phyloP scores from a whole-genome alignment of 1,140 invertebrate genomes.

The Lutraria rhynchaena region DNA sequence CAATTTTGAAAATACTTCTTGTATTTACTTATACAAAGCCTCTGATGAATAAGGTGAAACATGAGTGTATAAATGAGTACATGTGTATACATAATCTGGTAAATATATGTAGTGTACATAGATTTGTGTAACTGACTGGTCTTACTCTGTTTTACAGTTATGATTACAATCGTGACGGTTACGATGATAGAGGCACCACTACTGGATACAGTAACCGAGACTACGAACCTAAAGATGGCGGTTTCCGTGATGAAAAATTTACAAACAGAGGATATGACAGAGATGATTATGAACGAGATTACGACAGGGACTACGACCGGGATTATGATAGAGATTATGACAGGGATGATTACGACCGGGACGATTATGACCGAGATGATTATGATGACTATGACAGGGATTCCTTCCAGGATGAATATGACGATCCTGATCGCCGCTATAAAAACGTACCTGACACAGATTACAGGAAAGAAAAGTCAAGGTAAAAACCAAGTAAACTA shows the following conservation, averaged over 20 bases:
- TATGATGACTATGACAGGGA: slow-evolving; percentile 25
- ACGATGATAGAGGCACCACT: neutral
- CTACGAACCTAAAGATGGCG: slow-evolving; percentile 7
- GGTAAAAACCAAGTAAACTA: slow-evolving; percentile 9
- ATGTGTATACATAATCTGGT: too few species aligned
- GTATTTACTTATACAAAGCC: too few species aligned
- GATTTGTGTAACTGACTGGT: too few species aligned
- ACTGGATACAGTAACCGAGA: neutral
- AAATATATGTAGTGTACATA: too few species aligned
- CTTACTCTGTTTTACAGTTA: too few species aligned
- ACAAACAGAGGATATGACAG: neutral
- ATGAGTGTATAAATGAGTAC: too few species aligned
- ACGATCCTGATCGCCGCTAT: slow-evolving; percentile 30
- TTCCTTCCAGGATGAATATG: slow-evolving; percentile 23
- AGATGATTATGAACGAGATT: neutral
- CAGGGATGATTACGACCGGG: slow-evolving; percentile 3
- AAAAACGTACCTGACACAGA: slow-evolving; percentile 4
- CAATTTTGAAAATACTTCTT: too few species aligned
- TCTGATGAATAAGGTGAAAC: too few species aligned
- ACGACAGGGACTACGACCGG: neutral
- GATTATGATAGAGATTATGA: neutral
- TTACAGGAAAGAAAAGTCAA: slow-evolving; percentile 5
- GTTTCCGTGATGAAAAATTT: slow-evolving; percentile 17
- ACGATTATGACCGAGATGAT: neutral
- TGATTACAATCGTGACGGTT: slow-evolving; percentile 6